phyloP scores from a whole-genome alignment of 2,113 vertebrate genomes.

The Barbus barbus region DNA sequence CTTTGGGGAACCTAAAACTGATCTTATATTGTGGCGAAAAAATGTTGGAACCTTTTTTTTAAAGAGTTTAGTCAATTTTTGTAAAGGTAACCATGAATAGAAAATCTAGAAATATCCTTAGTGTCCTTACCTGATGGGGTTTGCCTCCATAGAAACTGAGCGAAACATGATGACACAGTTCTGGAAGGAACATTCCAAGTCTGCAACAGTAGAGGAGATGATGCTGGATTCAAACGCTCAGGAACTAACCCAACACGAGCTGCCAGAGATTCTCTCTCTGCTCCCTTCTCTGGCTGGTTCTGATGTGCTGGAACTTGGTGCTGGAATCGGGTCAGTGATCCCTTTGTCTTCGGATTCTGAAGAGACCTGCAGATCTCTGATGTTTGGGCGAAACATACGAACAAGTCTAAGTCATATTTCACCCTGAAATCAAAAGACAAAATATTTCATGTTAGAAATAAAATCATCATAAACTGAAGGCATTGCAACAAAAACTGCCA shows the following conservation, averaged over 20 bases:
- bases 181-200: constrained; percentile 78
- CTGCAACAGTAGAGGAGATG: constrained; percentile 81
- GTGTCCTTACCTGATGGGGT: neutral
- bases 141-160: constrained; percentile 47
- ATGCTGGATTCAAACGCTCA: constrained; percentile 82
- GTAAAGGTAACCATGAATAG: neutral
- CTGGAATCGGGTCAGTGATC: constrained; percentile 79
- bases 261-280: constrained; percentile 79
- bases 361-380: too few relatives aligned
- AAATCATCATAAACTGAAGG: too few relatives aligned
- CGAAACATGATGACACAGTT: constrained; percentile 76
- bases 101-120: neutral
- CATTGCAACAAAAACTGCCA: neutral
- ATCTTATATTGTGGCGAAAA: neutral
- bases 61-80: neutral
- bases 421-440: neutral
- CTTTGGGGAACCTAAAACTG: neutral
- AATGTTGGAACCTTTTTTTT: neutral
- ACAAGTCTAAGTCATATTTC: too few relatives aligned
- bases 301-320: constrained; percentile 79
- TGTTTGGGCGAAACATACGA: too few relatives aligned
- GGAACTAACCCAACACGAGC: constrained; percentile 73
- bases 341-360: too few relatives aligned
- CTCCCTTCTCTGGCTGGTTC: constrained; percentile 70
- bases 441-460: too few relatives aligned